Base-by-base conservation (phyloP, 2,113 vertebrate genomes). In the Leptosomus discolor region DNA sequence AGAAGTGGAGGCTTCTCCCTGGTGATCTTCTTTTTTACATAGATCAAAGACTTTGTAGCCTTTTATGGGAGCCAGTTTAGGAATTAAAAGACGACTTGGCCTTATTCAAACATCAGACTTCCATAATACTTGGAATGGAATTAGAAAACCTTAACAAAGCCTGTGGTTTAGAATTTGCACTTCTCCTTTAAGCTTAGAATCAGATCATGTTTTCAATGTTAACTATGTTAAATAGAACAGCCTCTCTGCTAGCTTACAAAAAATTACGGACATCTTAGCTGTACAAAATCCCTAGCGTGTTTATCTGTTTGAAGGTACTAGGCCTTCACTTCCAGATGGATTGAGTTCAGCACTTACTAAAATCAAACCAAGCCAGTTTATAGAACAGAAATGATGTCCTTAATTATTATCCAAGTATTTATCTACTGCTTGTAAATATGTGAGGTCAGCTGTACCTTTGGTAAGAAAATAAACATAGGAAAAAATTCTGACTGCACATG, bases 61-160 rank as follows among this genome's bases (percentile, higher is more conserved):
- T 97, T 97, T 95, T 87, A 93, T 94, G 74, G 90, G 43, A 90
- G 65, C 60, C 91, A 94, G 76, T 93, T 90, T 78, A 96, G 67
- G 86, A 94, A 94, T 94, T 94, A 96, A 95, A 97, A 96, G 91
- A 88, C 92, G 61, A 51, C 41, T 97, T 79, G 71, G 67, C 50
- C 68, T 92, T 93, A 86, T 92, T 94, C 94, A 96, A 96, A 94
- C 80, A 85, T 80, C 57, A 93, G 70, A 96, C 77, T 95, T 95
- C 85, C 96, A 91, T 82, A 96, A 92, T 71, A 91, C 90, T 92
- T 94, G 88, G 93, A 97, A 93, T 61, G 84, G 94, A 94, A 97
- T 91, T 94, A 96, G 85, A 93, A 86, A 84, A 58, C 30, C 39
- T 81, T 91, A 74, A 91, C 88, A 93, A 94, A 96, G 81, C 10